phyloP scores from a whole-genome alignment of 2,797 vertebrate genomes.

The Sebastes trivittatus region DNA sequence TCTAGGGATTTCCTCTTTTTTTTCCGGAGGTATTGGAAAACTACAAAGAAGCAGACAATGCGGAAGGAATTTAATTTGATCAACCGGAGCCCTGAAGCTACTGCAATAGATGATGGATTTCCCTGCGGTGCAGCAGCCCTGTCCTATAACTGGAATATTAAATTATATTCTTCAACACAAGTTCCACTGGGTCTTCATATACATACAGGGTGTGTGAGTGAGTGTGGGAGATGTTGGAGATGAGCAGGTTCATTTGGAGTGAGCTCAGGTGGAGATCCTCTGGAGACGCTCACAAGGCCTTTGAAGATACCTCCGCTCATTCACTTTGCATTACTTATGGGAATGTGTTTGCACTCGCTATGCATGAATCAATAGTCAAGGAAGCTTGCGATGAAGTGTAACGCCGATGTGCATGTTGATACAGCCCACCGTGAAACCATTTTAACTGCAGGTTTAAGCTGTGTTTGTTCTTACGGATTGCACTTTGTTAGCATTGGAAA shows the following conservation, averaged over 20 bases:
- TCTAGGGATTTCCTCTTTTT: constrained; percentile 23
- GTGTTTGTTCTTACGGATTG: neutral
- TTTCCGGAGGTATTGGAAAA: neutral
- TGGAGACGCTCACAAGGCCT: constrained; percentile 19
- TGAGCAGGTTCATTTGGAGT: constrained; percentile 27
- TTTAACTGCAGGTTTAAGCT: neutral
- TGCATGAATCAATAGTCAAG: constrained; percentile 2
- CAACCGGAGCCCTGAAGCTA: constrained; percentile 31
- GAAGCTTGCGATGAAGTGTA: neutral
- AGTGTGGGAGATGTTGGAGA: constrained; percentile 5
- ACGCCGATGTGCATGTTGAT: neutral
- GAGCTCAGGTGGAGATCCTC: constrained; percentile 43
- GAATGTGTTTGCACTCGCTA: neutral
- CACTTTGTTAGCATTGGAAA: neutral
- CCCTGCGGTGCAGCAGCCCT: neutral
- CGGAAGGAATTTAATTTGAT: constrained; percentile 40
- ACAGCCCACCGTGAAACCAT: neutral
- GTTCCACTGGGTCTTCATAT: constrained; percentile 33
- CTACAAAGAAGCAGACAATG: constrained; percentile 45
- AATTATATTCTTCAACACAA: constrained; percentile 21
- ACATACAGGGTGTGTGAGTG: neutral
- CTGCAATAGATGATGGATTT: constrained; percentile 15
- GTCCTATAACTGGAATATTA: constrained; percentile 43
- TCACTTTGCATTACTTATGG: constrained; percentile 8
- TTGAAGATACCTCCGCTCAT: constrained; percentile 35